Evolutionary conservation across 1,140 invertebrate species (phyloP), one percentile per base, ranked within the genome.

Genomic region (Achroia grisella): DNA sequence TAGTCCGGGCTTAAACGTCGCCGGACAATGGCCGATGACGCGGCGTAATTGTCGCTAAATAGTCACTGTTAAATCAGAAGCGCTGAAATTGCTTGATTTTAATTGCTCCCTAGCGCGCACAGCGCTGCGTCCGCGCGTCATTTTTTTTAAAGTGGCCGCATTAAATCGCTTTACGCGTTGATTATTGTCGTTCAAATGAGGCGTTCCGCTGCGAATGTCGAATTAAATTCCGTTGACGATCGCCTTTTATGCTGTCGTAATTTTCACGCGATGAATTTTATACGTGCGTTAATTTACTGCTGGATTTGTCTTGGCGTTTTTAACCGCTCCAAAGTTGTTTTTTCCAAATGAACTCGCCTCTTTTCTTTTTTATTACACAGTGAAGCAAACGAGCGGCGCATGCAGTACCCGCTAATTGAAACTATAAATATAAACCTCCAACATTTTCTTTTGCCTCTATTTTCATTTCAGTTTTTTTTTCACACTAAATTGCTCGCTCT

Each of bases 31-130:
- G 67, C 56, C 71, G 64, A 65, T 73, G 73, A 77, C 61, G 62
- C 70, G 53, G 54, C 62, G 72, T 82, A 82, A 82, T 82, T 71
- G 74, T 59, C 57, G 64, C 69, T 78, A 78, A 78, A 80, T 78
- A 76, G 68, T 73, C 68, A 60, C 49, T 56, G 64, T 58, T 62
- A 54, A 64, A 63, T 55, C 55, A 48, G 44, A 39, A 14, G 54
- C 56, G 63, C 62, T 67, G 63, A 66, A 66, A 67, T 60, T 48
- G 65, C 70, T 62, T 53, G 54, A 79, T 68, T 71, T 75, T 70
- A 70, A 74, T 65, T 72, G 66, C 58, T 29, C 39, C 15, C 35
- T 42, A 45, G 46, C 47, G 61, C 53, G 42, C 17, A 23, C 2
- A 23, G 34, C 34, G 28, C 27, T 12, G 40, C 15, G 33, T 29